Base-by-base conservation (phyloP, 2,797 vertebrate genomes). In the Malacoctenus gilli region DNA sequence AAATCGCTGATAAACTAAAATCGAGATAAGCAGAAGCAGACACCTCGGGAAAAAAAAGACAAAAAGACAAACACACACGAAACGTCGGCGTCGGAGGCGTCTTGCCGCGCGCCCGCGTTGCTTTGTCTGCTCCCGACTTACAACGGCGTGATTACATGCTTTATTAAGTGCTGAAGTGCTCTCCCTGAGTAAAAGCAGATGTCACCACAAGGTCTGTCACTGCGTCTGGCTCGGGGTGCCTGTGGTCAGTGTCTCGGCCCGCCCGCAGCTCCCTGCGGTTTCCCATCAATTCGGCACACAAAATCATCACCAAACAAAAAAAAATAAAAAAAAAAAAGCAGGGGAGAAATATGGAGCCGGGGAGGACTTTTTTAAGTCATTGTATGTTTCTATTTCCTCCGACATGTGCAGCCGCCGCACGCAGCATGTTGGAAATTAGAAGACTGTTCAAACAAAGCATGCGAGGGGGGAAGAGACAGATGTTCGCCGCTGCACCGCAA, bases 111-210 rank as follows among this genome's bases (percentile, higher is more conserved):
- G 64, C 36, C 58, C 53, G 62, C 32, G 30, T 80, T 66, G 74
- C 75, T 83, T 79, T 75, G 80, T 82, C 85, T 86, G 77, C 80
- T 84, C 79, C 78, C 56, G 23, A 77, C 73, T 85, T 80, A 85
- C 79, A 89, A 72, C 82, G 61, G 68, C 72, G 81, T 84, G 85
- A 88, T 89, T 88, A 89, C 85, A 88, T 87, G 86, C 83, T 89
- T 91, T 90, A 90, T 91, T 92, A 89, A 89, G 85, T 87, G 87
- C 79, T 68, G 81, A 81, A 85, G 83, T 85, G 85, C 84, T 89
- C 83, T 74, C 65, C 47, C 79, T 89, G 90, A 91, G 88, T 87
- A 83, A 85, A 90, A 91, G 85, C 91, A 92, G 87, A 91, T 91
- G 90, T 89, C 87, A 88, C 86, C 82, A 54, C 88, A 79, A 83